A percentile compares a stretch with the other conserved stretches of the same genome.
Evolutionary conservation across 1,140 invertebrate genomes (phyloP).

Genomic region (Cepaea nemoralis): DNA sequence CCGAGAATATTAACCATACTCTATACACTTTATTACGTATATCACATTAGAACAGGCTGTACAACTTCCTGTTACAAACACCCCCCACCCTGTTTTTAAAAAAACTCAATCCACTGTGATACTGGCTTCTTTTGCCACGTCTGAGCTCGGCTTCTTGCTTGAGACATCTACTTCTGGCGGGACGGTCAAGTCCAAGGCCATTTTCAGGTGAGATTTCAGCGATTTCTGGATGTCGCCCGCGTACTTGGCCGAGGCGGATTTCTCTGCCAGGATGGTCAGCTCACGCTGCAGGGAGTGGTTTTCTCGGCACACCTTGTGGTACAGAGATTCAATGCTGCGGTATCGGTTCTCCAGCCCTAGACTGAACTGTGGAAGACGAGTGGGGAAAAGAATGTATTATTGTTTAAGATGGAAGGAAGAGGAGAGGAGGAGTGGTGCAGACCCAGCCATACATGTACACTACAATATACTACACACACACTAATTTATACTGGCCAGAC

Average conservation of each 20-base stretch:
- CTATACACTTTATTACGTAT: not conserved
- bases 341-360: constrained; percentile 38
- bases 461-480: too few species aligned
- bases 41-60: not conserved
- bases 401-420: too few species aligned
- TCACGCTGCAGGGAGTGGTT: constrained; percentile 31
- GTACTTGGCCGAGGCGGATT: not conserved
- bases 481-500: too few species aligned
- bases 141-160: not conserved
- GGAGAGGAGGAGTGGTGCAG: too few species aligned
- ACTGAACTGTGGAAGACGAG: constrained; percentile 10
- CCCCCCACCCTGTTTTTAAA: too few species aligned
- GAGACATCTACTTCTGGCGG: not conserved
- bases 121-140: not conserved
- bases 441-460: too few species aligned
- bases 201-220: not conserved
- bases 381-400: not conserved
- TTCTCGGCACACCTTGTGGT: constrained; percentile 41
- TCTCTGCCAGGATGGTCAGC: not conserved
- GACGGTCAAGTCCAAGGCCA: not conserved
- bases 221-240: not conserved
- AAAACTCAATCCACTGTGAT: constrained; percentile 10
- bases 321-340: constrained; percentile 43
- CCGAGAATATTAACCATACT: too few species aligned
- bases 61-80: not conserved